A percentile compares a stretch with the other conserved stretches of the same genome.
These are phyloP conservation scores for Diuraphis noxia DNA, from an alignment of 1,140 invertebrate species.

Conservation along the genomic window DNA sequence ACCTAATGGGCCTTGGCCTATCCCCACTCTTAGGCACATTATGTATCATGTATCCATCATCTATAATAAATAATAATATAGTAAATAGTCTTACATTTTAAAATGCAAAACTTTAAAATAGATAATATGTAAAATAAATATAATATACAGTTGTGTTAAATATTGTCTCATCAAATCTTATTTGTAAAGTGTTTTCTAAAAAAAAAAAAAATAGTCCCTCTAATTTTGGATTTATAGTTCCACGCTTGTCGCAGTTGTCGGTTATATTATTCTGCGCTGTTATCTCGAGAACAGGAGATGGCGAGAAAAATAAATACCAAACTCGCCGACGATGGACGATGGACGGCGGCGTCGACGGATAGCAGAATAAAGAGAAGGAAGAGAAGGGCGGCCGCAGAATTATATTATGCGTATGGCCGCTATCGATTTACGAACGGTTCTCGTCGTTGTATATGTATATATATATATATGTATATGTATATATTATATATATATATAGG, in stretches of 20 bases:
- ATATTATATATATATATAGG: not conserved
- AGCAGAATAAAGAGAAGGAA: not conserved
- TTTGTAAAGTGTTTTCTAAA: not conserved
- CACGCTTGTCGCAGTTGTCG: no score
- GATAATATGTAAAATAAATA: no score
- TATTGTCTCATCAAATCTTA: no score
- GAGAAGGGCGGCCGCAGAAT: not conserved
- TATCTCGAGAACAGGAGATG: not conserved
- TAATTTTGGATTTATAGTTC: not conserved
- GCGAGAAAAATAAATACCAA: not conserved
- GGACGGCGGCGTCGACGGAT: not conserved
- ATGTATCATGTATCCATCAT: no score
- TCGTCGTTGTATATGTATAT: not conserved
- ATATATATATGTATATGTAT: not conserved
- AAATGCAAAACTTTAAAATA: no score
- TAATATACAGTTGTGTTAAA: no score
- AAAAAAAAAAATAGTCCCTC: no score
- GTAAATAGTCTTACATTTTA: no score
- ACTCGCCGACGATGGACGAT: not conserved
- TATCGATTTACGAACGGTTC: constrained; percentile 26
- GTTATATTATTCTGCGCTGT: not conserved
- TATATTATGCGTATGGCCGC: constrained; percentile 36
- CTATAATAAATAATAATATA: no score
- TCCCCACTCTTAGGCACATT: no score
- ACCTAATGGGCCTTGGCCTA: no score